Evolutionary conservation across 2,113 vertebrate genomes (phyloP).

Genomic region (Egretta garzetta): DNA sequence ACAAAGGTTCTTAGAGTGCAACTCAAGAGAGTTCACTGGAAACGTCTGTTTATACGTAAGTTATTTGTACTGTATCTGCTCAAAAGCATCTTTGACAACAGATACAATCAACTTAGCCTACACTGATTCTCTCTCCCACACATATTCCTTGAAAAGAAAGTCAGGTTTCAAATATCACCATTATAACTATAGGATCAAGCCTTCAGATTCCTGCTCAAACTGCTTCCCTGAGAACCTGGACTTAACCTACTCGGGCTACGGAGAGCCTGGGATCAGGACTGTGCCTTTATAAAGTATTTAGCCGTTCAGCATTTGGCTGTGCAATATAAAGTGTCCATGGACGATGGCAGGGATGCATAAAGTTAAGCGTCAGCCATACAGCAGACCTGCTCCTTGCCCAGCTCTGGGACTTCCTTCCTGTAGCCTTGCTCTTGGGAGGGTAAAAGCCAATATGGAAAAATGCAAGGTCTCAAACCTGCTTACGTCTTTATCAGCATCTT

Average conservation of each 20-base stretch:
- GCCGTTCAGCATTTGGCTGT: not conserved
- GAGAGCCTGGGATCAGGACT: not conserved
- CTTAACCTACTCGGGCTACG: not conserved
- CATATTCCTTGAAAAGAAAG: not conserved
- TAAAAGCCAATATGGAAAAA: not conserved
- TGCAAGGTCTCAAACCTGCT: not conserved
- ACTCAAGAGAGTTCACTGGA: not conserved
- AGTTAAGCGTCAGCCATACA: not conserved
- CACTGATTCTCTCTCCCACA: not conserved
- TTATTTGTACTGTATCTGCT: not conserved
- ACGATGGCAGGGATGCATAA: not conserved
- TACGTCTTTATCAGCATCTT: not conserved
- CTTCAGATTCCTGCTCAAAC: not conserved
- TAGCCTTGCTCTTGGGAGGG: not conserved
- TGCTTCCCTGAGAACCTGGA: not conserved
- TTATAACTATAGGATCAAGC: not conserved
- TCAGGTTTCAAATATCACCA: not conserved
- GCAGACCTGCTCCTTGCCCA: not conserved
- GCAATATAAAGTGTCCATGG: not conserved
- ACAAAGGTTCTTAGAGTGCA: not conserved
- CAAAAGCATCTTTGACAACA: not conserved
- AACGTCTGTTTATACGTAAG: not conserved
- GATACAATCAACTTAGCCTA: not conserved
- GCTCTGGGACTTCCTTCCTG: not conserved
- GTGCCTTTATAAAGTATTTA: not conserved